Evolutionary conservation across 2,797 vertebrate species (phyloP).

Genomic region (Chelon auratus): DNA sequence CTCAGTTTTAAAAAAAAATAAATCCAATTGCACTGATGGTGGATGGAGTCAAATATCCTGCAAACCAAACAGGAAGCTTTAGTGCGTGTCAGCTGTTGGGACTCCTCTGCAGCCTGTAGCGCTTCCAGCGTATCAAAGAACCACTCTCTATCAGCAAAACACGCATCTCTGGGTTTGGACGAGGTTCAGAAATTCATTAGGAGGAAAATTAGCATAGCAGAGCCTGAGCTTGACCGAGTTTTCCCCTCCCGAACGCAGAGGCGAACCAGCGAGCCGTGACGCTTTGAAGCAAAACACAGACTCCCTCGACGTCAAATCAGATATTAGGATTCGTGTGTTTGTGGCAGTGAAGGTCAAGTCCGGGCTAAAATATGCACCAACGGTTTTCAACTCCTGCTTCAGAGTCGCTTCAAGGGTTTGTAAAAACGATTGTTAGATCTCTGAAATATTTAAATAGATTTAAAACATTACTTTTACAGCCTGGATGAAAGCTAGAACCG

Average conservation of each 20-base stretch:
- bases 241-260: background rate
- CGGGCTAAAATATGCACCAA: too few relatives aligned
- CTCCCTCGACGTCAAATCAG: background rate
- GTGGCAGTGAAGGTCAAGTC: too few relatives aligned
- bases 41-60: slow-evolving; percentile 11
- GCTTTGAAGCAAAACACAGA: background rate
- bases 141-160: slow-evolving; percentile 11
- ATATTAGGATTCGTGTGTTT: too few relatives aligned
- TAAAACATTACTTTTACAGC: too few relatives aligned
- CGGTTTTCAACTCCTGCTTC: too few relatives aligned
- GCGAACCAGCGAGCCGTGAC: background rate
- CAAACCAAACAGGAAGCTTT: too few relatives aligned
- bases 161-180: slow-evolving; percentile 22
- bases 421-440: too few relatives aligned
- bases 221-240: slow-evolving; percentile 24
- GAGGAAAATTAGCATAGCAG: slow-evolving; percentile 15
- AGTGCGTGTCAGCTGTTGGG: too few relatives aligned
- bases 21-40: slow-evolving; percentile 13
- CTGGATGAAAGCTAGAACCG: too few relatives aligned
- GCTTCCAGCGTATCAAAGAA: slow-evolving; percentile 18
- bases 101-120: too few relatives aligned
- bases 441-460: too few relatives aligned
- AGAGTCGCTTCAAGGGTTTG: too few relatives aligned
- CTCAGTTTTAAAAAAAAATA: slow-evolving; percentile 5
- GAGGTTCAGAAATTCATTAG: slow-evolving; percentile 27